Percentiles rank a stretch among this genome's conserved stretches.
phyloP scores from a whole-genome alignment of 2,113 vertebrate species.

The Lethenteron reissneri region DNA sequence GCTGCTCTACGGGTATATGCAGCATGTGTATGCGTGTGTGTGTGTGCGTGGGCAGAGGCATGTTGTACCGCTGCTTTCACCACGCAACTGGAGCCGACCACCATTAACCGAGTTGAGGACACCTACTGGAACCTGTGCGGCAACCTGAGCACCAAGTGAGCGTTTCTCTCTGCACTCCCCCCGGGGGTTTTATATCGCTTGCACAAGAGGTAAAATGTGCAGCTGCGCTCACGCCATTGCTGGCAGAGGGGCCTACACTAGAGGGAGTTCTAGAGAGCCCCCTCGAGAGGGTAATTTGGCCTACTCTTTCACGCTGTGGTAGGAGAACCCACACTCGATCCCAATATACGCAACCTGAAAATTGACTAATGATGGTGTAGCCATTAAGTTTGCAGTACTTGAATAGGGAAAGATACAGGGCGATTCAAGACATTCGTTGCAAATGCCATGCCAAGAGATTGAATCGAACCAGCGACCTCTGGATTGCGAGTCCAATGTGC shows the following conservation, averaged over 20 bases:
- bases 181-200: neutral
- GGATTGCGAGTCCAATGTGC: no score
- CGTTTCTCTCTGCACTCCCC: slow-evolving; percentile 3
- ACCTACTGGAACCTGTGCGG: slow-evolving; percentile 31
- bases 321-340: slow-evolving; percentile 12
- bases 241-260: neutral
- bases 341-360: slow-evolving; percentile 14
- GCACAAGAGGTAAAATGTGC: neutral
- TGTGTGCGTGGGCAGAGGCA: no score
- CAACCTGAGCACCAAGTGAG: slow-evolving; percentile 26
- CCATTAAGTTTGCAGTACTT: no score
- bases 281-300: neutral
- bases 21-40: no score
- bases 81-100: slow-evolving; percentile 20
- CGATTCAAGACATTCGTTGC: no score
- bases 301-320: slow-evolving; percentile 10
- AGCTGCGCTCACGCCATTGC: neutral
- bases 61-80: slow-evolving; percentile 27
- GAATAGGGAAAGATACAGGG: no score
- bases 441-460: no score
- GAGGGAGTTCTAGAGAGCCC: neutral
- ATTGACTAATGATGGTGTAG: no score
- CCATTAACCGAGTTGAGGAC: slow-evolving; percentile 20
- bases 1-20: no score
- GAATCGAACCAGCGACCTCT: no score